Conservation (phyloP, 1,140 invertebrate genomes). For the Drosophila lacertosa region DNA sequence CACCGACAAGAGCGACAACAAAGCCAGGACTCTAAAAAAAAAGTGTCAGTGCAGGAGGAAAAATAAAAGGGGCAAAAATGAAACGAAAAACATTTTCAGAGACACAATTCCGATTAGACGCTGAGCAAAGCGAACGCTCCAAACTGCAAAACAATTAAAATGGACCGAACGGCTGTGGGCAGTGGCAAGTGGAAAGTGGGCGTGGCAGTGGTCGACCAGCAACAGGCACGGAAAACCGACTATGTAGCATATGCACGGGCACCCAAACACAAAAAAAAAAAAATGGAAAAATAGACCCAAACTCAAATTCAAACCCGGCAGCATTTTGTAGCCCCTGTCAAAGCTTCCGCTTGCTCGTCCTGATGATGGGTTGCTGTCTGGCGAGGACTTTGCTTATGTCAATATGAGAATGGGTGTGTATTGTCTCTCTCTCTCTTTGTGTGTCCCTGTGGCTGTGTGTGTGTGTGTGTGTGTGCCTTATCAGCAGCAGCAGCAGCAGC, state of each 20-base stretch:
- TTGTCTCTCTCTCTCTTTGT: conserved; percentile 3
- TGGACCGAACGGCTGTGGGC: conserved; percentile 29
- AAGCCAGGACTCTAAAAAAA: conserved; percentile 12
- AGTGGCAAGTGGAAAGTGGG: too few species aligned
- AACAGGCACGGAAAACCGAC: conserved; percentile 34
- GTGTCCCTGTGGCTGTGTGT: conserved; percentile 11
- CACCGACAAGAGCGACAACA: conserved; percentile 17
- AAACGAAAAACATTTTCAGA: conserved; percentile 4
- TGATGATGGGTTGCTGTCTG: conserved; percentile 42
- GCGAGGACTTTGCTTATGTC: conserved; percentile 47
- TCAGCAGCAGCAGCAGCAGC: conserved; percentile 45
- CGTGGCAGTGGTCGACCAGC: conserved; percentile 10
- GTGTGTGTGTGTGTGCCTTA: conserved; percentile 40
- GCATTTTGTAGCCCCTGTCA: conserved; percentile 39
- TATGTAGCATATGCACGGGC: conserved; percentile 4
- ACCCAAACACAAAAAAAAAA: not conserved
- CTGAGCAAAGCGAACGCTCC: not conserved
- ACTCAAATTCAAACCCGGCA: conserved; percentile 2
- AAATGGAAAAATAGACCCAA: not conserved
- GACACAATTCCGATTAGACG: conserved; percentile 30
- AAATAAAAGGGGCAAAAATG: conserved; percentile 15
- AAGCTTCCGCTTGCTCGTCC: not conserved
- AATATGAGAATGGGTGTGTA: conserved; percentile 40
- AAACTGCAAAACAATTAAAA: conserved; percentile 61
- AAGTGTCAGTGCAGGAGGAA: conserved; percentile 25